Conservation (phyloP, 2,113 vertebrate species). For the Caracal caracal region DNA sequence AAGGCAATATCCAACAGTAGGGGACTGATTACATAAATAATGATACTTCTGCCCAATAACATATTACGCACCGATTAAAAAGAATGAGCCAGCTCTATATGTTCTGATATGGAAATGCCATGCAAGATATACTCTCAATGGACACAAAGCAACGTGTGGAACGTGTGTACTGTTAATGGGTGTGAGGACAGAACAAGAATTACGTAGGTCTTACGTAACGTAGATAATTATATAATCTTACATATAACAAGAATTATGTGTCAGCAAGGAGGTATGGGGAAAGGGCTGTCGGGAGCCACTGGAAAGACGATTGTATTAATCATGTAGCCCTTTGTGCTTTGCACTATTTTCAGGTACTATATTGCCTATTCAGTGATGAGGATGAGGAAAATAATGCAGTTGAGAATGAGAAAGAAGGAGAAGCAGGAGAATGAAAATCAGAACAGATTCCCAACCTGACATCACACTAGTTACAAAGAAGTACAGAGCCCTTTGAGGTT, state of each 20-base stretch:
- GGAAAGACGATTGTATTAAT: background rate
- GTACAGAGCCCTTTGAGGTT: accelerated
- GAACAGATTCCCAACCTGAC: accelerated
- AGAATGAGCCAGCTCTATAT: background rate
- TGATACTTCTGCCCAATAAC: background rate
- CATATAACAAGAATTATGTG: background rate
- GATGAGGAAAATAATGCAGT: accelerated
- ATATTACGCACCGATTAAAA: background rate
- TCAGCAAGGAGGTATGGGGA: background rate
- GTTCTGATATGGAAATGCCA: background rate
- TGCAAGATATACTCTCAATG: accelerated
- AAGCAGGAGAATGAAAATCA: too few species aligned
- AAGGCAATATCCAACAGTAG: background rate
- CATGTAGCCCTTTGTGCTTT: background rate
- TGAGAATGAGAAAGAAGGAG: background rate
- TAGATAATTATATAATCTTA: background rate
- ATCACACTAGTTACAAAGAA: background rate
- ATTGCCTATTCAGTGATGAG: accelerated
- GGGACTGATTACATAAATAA: too few species aligned
- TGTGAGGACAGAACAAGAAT: accelerated
- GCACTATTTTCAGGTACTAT: background rate
- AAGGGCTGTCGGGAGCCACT: background rate
- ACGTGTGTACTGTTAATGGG: accelerated
- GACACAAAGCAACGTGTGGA: background rate
- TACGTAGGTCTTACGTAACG: accelerated